Percentiles rank a stretch among this genome's conserved stretches.
Evolutionary conservation across 2,797 vertebrate genomes (phyloP).

Genomic region (Sebastes paucispinis): DNA sequence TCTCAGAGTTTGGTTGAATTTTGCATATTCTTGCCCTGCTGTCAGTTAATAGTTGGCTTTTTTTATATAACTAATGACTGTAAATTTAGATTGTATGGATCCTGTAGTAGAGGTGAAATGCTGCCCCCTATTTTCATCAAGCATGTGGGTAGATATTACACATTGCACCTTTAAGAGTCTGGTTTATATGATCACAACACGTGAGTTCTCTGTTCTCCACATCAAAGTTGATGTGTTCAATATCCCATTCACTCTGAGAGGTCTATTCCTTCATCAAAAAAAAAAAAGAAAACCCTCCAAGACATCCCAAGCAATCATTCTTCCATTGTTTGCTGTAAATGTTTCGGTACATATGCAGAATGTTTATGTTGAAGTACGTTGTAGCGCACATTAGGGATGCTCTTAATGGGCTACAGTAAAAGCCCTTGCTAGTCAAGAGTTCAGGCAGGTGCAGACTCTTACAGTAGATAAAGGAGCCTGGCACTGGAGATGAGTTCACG

Average conservation of each 20-base stretch:
- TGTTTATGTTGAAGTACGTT: constrained; percentile 74
- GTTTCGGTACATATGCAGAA: constrained; percentile 72
- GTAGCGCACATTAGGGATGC: constrained; percentile 74
- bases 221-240: constrained; percentile 39
- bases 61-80: too few relatives aligned
- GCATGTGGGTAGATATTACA: not conserved
- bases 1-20: not conserved
- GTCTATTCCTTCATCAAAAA: constrained; percentile 22
- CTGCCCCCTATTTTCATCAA: not conserved
- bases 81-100: not conserved
- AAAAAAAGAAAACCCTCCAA: not conserved
- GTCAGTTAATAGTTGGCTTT: too few relatives aligned
- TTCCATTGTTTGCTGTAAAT: constrained; percentile 72
- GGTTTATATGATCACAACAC: constrained; percentile 58
- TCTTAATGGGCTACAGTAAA: constrained; percentile 83
- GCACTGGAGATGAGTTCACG: constrained; percentile 81
- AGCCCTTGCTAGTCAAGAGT: constrained; percentile 79
- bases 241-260: constrained; percentile 14
- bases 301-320: constrained; percentile 49
- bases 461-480: constrained; percentile 80
- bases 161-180: constrained; percentile 17
- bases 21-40: too few relatives aligned
- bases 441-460: constrained; percentile 81
- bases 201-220: constrained; percentile 15
- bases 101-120: not conserved